Conservation (phyloP, 2,797 vertebrate species). For the Notoglanidium macrostoma region DNA sequence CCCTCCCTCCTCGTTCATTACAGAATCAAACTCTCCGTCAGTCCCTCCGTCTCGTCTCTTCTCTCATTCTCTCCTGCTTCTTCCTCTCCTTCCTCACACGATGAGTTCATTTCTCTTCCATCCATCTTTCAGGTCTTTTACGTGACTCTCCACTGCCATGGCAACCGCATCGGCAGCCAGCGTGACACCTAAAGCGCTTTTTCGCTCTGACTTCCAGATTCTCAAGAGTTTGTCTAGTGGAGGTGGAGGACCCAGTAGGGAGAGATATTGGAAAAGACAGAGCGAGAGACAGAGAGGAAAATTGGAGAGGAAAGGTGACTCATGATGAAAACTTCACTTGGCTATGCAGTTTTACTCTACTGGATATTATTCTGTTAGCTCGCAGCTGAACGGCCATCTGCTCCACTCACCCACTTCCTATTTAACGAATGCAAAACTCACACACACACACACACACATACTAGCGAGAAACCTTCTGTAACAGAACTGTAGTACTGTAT, state of each 20-base stretch:
- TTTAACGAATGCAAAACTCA: slow-evolving; percentile 1
- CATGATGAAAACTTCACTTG: not conserved
- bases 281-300: slow-evolving; percentile 22
- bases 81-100: not conserved
- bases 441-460: not conserved
- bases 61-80: not conserved
- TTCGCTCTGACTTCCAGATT: not conserved
- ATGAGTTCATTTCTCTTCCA: slow-evolving; percentile 17
- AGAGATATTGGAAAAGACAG: slow-evolving; percentile 27
- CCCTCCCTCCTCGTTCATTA: not conserved
- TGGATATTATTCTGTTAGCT: slow-evolving; percentile 14
- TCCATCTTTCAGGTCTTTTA: slow-evolving; percentile 18
- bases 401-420: slow-evolving; percentile 1
- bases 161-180: slow-evolving; percentile 28
- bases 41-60: not conserved
- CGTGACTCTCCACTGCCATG: slow-evolving; percentile 36
- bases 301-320: slow-evolving; percentile 18
- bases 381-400: not conserved
- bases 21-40: not conserved
- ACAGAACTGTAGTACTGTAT: not conserved
- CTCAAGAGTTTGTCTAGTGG: slow-evolving; percentile 21
- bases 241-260: not conserved
- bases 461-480: not conserved
- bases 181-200: slow-evolving; percentile 10
- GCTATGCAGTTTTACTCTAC: slow-evolving; percentile 9